Conservation (phyloP, 2,888 invertebrate genomes). For the Augiades crinisus region DNA sequence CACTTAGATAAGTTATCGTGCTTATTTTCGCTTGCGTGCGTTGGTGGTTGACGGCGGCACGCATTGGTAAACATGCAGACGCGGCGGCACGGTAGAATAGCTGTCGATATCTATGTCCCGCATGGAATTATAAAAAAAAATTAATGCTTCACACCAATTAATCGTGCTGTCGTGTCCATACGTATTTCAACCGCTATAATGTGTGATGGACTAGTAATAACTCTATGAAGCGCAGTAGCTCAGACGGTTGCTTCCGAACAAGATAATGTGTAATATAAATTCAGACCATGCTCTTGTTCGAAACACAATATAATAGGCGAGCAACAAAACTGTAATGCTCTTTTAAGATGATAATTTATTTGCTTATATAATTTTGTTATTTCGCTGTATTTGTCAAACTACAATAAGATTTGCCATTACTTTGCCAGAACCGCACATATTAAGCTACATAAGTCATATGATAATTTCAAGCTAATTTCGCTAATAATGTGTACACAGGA, state of each 20-base stretch:
- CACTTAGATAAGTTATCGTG: constrained; percentile 32
- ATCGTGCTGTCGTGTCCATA: constrained; percentile 9
- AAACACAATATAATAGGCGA: constrained; percentile 45
- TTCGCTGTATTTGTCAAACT: no score
- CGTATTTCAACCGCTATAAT: constrained; percentile 50
- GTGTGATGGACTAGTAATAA: constrained; percentile 48
- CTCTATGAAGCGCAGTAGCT: constrained; percentile 55
- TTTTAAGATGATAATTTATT: constrained; percentile 46
- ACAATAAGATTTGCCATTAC: no score
- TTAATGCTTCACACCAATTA: constrained; percentile 2
- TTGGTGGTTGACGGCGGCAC: constrained; percentile 43
- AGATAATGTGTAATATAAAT: constrained; percentile 66
- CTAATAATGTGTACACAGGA: no score
- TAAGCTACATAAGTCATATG: no score
- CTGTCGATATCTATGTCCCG: constrained; percentile 53
- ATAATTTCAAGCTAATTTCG: no score
- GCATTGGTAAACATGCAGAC: constrained; percentile 51
- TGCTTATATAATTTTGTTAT: constrained; percentile 12
- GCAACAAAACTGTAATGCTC: constrained; percentile 46
- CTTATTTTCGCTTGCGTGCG: constrained; percentile 29
- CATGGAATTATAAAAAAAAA: constrained; percentile 37
- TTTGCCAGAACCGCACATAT: no score
- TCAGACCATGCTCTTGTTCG: constrained; percentile 54
- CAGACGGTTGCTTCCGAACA: constrained; percentile 45
- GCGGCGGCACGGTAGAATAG: constrained; percentile 40